Conservation (phyloP, 2,888 invertebrate genomes). For the Melolontha melolontha region DNA sequence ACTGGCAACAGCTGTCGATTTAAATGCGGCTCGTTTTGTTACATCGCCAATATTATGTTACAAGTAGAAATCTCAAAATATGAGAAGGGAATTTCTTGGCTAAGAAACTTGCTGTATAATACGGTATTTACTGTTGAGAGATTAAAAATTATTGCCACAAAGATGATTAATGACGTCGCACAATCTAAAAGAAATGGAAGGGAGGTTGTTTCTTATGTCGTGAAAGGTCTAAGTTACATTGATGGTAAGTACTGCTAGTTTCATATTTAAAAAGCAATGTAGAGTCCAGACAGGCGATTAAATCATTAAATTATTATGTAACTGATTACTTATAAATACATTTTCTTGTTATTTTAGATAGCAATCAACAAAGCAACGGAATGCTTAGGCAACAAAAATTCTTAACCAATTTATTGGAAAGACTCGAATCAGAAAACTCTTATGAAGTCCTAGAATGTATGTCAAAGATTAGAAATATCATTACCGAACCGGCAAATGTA, state of each 20-base stretch:
- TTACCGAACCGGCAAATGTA: slow-evolving; percentile 73
- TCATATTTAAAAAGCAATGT: not conserved
- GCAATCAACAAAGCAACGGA: slow-evolving; percentile 78
- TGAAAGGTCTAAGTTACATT: slow-evolving; percentile 71
- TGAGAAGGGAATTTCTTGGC: slow-evolving; percentile 78
- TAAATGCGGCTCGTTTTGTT: slow-evolving; percentile 79
- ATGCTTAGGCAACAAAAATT: slow-evolving; percentile 84
- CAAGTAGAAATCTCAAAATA: slow-evolving; percentile 86
- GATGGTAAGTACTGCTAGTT: slow-evolving; percentile 64
- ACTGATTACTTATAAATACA: not conserved
- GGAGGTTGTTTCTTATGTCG: slow-evolving; percentile 73
- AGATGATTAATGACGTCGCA: slow-evolving; percentile 85
- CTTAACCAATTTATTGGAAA: slow-evolving; percentile 75
- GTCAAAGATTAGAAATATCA: slow-evolving; percentile 69
- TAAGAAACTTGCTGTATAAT: slow-evolving; percentile 80
- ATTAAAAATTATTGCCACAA: slow-evolving; percentile 81
- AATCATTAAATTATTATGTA: too few relatives aligned
- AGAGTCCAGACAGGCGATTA: too few relatives aligned
- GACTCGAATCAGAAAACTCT: slow-evolving; percentile 67
- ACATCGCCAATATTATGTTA: slow-evolving; percentile 74
- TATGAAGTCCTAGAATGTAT: slow-evolving; percentile 69
- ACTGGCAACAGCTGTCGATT: slow-evolving; percentile 68
- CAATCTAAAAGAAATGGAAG: slow-evolving; percentile 80
- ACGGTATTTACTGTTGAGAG: slow-evolving; percentile 80
- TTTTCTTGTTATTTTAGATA: slow-evolving; percentile 67